Base-by-base conservation (phyloP, 2,888 invertebrate species). In the Drosophila meridiana region DNA sequence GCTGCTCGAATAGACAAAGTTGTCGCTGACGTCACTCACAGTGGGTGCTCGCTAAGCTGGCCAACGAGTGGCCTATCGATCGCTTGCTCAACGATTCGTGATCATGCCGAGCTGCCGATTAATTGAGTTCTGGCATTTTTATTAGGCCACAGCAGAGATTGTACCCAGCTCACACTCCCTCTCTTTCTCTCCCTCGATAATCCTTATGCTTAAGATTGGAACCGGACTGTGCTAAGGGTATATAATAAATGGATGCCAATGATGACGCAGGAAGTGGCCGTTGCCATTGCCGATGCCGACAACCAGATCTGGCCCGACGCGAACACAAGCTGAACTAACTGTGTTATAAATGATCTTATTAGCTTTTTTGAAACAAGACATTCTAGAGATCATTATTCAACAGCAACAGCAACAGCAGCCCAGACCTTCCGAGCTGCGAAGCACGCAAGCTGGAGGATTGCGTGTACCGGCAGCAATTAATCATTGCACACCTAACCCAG, bases 321-420 rank as follows among this genome's bases (percentile, higher is more conserved):
- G 67, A 47, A 56, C 69, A 68, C 65, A 78, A 76, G 66, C 78
- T 74, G 71, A 83, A 82, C 82, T 83, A 83, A 89, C 89, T 87
- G 83, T 82, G 87, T 90, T 90, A 90, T 89, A 90, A 91, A 91
- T 90, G 91, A 90, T 90, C 91, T 91, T 90, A 90, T 90, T 90
- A 90, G 89, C 79, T 81, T 85, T 87, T 80, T 77, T 82, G 87
- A 89, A 88, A 85, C 87, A 89, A 87, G 88, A 90, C 90, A 90
- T 87, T 83, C 87, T 81, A 70, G 78, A 79, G 82, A 88, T 85
- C 82, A 90, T 90, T 90, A 90, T 88, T 89, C 89, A 89, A 80
- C 52, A 68, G 58, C 71, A 36, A 38, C 63, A 32, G 64, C 69
- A 34, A 30, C 63, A 32, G 50, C 72, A 52, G 52, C 47, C 34